Evolutionary conservation across 2,113 vertebrate species (phyloP), one percentile per base, ranked within the genome.

Genomic region (Baryphthengus martii): DNA sequence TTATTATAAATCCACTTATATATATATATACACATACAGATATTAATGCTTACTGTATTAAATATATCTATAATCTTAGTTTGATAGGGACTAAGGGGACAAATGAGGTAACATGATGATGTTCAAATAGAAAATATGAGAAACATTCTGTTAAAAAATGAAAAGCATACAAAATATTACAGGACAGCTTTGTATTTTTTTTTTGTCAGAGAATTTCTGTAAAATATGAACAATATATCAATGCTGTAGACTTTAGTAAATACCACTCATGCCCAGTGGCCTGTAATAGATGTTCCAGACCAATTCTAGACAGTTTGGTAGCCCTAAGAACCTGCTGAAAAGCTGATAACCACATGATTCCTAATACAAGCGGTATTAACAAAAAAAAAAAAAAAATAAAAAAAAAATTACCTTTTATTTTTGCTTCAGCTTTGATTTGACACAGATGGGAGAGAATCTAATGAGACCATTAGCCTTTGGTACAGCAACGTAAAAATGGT

Each of bases 391-490:
- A n/a, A n/a, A n/a, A n/a, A n/a, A n/a, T n/a, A n/a, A n/a, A n/a
- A n/a, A n/a, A n/a, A n/a, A n/a, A n/a, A n/a, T n/a, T n/a, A 76
- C n/a, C 5, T 74, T 85, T 92, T 67, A 29, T 49, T 77, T 90
- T 52, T 77, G 14, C 44, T 76, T 65, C 55, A 58, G 40, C 55
- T 86, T 83, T 79, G 61, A 85, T 79, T 89, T 39, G 47, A 72
- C 58, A 74, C 26, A 68, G 56, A 68, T 21, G 15, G 35, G 39
- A 39, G 52, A 85, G 24, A 92, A 76, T 50, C 68, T 90, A 90
- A 93, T 90, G 53, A 77, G 58, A 82, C 29, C 65, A 72, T 73
- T 85, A 95, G 39, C 31, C 13, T 82, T 71, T 52, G 55, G 62
- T 74, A 63, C 18, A 83, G 71, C 4, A 94, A 63, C 26, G 71